phyloP scores from a whole-genome alignment of 1,140 invertebrate genomes.

The Brachionus paranguensis region DNA sequence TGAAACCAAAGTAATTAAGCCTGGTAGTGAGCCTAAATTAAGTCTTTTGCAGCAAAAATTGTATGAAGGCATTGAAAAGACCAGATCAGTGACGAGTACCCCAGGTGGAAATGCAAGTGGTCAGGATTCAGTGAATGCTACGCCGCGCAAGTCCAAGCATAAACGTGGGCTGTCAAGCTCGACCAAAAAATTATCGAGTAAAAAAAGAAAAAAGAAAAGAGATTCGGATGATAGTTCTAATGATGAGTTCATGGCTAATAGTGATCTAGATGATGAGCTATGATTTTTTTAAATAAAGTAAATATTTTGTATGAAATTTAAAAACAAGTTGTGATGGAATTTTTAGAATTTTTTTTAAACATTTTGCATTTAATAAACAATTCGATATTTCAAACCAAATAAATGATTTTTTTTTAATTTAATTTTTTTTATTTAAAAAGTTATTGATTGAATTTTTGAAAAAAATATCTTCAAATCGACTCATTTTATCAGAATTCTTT shows the following conservation, averaged over 20 bases:
- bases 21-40: not conserved
- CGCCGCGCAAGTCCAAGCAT: not conserved
- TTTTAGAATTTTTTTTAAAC: not conserved
- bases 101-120: not conserved
- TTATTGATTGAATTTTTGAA: too few relatives aligned
- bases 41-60: conserved; percentile 8
- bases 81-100: not conserved
- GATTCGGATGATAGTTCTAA: conserved; percentile 32
- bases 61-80: conserved; percentile 21
- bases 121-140: not conserved
- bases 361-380: not conserved
- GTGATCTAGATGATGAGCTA: not conserved
- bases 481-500: too few relatives aligned
- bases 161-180: not conserved
- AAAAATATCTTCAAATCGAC: too few relatives aligned
- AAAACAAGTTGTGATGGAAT: not conserved
- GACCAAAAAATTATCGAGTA: not conserved
- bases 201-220: conserved; percentile 17
- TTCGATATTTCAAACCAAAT: not conserved
- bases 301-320: not conserved
- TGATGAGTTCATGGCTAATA: not conserved
- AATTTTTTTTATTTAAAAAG: too few relatives aligned
- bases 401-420: not conserved
- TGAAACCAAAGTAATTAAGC: not conserved
- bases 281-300: not conserved